Evolutionary conservation across 2,797 vertebrate species (phyloP), one percentile per base, ranked within the genome.

Genomic region (Artibeus lituratus): DNA sequence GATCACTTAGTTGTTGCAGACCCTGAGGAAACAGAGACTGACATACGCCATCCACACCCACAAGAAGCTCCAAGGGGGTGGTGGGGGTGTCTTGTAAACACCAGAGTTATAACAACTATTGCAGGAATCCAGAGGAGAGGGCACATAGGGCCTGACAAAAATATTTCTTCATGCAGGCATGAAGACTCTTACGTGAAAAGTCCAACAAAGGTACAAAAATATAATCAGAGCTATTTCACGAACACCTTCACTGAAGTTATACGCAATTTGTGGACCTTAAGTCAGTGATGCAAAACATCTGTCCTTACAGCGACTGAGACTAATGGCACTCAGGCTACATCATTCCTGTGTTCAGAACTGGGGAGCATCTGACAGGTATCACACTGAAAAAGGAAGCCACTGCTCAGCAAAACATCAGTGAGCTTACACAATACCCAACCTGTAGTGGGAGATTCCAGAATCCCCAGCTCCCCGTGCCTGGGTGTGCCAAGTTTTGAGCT

Each of bases 371-470:
- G 88, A 96, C 72, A 92, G 55, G 35, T 53, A 76, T 14, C 51
- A 88, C 59, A 81, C 35, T 73, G 29, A 91, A 93, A 84, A 76
- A 96, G 69, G 91, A 78, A 37, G 32, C 70, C 65, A 81, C 51
- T 51, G 39, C 70, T 96, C 77, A 91, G 53, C 32, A 85, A 59
- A 94, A 39, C 29, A n/a, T 51, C 94, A 89, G 80, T 77, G 95
- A 96, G 72, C 87, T 94, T 87, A 95, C 51, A 95, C 86, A 96
- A 94, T 47, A 80, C 62, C 39, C 81, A 96, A 93, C 80, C 84
- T 85, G 76, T 77, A 94, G 77, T 55, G 69, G 89, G 76, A 96
- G 94, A 97, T 86, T 96, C 94, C 84, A 88, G 88, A 91, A 95
- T 83, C 76, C 96, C 65, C 95, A 83, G 62, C 78, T 55, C 39